Conservation (phyloP, 2,113 vertebrate genomes). For the Melanocharis versteri region DNA sequence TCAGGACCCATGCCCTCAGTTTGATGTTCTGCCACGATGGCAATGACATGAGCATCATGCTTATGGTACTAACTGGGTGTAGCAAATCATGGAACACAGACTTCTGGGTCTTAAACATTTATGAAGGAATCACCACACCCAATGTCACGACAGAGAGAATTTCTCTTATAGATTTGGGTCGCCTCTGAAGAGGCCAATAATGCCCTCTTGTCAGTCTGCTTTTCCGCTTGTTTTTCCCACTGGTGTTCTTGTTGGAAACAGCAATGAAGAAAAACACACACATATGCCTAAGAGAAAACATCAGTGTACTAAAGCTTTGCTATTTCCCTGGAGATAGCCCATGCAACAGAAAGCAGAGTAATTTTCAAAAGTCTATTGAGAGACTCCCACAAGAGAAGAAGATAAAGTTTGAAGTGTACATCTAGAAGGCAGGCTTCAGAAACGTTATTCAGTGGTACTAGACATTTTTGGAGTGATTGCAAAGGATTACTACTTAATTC, state of each 20-base stretch:
- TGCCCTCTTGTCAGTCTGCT: background rate
- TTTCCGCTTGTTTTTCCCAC: background rate
- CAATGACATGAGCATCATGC: rapidly evolving
- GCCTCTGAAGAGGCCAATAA: background rate
- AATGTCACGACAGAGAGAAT: rapidly evolving
- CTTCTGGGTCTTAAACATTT: background rate
- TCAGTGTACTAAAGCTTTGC: background rate
- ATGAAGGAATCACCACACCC: background rate
- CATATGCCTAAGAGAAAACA: background rate
- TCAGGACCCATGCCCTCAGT: background rate
- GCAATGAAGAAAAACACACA: background rate
- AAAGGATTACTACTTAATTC: background rate
- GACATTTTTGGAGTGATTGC: background rate
- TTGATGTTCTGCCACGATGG: background rate
- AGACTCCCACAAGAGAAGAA: background rate
- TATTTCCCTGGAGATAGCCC: background rate
- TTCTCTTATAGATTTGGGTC: background rate
- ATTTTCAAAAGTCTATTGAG: background rate
- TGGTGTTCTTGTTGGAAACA: background rate
- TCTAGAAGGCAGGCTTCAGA: background rate
- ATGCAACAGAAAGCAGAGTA: background rate
- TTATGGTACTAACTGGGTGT: background rate
- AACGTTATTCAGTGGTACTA: background rate
- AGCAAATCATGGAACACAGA: background rate
- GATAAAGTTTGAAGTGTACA: background rate